Base-by-base conservation (phyloP, 2,888 invertebrate species). In the Chrysodeixis includens region DNA sequence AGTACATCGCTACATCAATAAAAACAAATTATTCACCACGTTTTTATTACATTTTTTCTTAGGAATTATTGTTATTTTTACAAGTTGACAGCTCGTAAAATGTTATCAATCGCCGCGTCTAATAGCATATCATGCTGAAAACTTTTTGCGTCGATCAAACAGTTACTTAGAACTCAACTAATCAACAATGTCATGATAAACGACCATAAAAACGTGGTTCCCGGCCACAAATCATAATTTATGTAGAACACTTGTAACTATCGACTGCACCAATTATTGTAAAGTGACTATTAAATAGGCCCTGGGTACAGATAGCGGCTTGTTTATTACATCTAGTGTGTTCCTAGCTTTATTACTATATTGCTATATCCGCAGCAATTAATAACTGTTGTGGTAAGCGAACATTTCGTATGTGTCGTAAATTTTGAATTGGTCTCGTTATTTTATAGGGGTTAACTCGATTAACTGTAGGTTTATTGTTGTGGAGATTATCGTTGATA, bases 381-480 rank as follows among this genome's bases (percentile, higher is more conserved):
- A 90, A 91, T 90, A 88, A 90, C 88, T 88, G 84, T 84, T 86
- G 83, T 83, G 86, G 88, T 87, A 86, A 89, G 82, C 88, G 86
- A 83, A 90, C 91, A 92, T 90, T 90, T 92, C 87, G 90, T 85
- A 85, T 79, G 72, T 83, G 77, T 83, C 83, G 85, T 90, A 90
- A 88, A 90, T 88, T 86, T 81, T 76, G 86, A 88, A 90, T 90
- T 88, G 90, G 89, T 82, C 85, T 86, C 86, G 87, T 88, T 87
- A 90, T 91, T 90, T 91, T 87, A 90, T 82, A 71, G 81, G 92
- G 91, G 91, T 92, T 88, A 90, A 90, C 88, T 89, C 88, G 90
- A 90, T 92, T 90, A 89, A 85, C 86, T 83, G 89, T 84, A 83
- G 84, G 88, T 90, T 89, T 89, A 88, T 88, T 85, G 82, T 86